Conservation (phyloP, 2,113 vertebrate species). For the Mobula hypostoma region DNA sequence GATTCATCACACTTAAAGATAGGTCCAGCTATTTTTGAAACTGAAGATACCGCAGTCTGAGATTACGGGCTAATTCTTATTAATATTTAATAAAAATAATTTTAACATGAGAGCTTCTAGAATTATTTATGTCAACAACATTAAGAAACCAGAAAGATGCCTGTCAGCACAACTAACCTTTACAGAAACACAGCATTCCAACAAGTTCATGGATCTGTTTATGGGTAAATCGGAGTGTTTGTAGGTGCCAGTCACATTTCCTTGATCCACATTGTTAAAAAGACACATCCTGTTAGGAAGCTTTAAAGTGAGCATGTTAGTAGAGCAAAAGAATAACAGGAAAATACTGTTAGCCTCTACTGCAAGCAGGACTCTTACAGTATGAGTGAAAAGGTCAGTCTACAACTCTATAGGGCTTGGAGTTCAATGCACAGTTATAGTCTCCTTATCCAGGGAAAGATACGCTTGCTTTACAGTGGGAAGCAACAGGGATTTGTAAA, state of each 20-base stretch:
- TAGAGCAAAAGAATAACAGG: no score
- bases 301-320: no score
- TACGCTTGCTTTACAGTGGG: no score
- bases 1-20: background rate
- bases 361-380: no score
- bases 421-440: no score
- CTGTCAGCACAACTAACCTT: no score
- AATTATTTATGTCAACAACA: constrained; percentile 3
- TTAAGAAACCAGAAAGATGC: background rate
- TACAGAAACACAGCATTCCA: background rate
- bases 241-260: background rate
- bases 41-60: background rate
- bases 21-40: background rate
- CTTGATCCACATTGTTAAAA: background rate
- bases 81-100: background rate
- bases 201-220: background rate
- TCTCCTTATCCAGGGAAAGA: no score
- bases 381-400: no score
- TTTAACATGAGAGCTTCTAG: background rate
- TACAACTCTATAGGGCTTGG: no score
- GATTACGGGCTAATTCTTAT: background rate
- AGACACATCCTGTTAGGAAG: background rate
- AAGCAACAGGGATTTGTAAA: no score
- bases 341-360: no score
- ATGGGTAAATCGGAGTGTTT: background rate